Evolutionary conservation across 2,888 invertebrate species (phyloP), one percentile per base, ranked within the genome.

Genomic region (Arctia plantaginis): DNA sequence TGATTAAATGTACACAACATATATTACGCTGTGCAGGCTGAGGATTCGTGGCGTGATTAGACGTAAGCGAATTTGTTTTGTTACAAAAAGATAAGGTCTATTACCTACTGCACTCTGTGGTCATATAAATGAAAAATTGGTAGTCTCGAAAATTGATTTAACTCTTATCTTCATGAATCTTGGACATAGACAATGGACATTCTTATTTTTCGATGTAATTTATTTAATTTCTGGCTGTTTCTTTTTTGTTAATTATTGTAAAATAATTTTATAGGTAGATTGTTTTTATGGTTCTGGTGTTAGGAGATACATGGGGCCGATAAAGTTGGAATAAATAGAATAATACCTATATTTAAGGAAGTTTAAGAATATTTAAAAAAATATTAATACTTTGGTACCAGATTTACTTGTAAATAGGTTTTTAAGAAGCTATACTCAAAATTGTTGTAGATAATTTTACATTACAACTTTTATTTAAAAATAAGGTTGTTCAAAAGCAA

Each of bases 401-500:
- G 20, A 0, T 39, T 33, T 13, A 39, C 23, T 3, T 66, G 39
- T 35, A 12, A 13, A 13, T 66, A 66, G 39, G 3, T 35, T 35
- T 47, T 68, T 47, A 47, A 68, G 27, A 30, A 8, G 23, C 30
- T 68, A 33, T 33, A 23, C 47, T 68, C 23, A 0, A 30, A 70
- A 15, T 72, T 41, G 15, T n/a, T 30, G 4, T 41, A 18, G 30
- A 33, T 18, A 35, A 55, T 65, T 13, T 27, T 33, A 64, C 13
- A n/a, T 41, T 51, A 33, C 8, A n/a, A 27, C 10, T 33, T 51
- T 71, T 47, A 35, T 27, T 35, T 35, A 3, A 47, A 51, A 55
- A 15, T 41, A 35, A n/a, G 65, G 18, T 39, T 71, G 39, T 71
- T 55, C 30, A 66, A 71, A 20, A 71, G 30, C 20, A 72, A 72